Evolutionary conservation across 2,888 invertebrate species (phyloP).

Genomic region (Reticulitermes lucifugus): DNA sequence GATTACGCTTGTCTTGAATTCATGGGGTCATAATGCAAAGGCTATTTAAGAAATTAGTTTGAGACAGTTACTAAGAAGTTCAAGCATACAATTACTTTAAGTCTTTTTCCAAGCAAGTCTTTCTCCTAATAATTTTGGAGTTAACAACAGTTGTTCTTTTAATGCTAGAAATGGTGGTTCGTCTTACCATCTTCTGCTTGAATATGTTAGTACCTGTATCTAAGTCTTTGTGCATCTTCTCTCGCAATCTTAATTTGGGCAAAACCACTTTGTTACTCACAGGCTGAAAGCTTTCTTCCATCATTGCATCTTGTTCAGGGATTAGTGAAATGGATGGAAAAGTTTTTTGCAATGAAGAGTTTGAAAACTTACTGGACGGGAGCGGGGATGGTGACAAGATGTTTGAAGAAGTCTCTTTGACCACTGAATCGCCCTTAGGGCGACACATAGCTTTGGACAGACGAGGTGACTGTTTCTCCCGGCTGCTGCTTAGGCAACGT

Average conservation of each 20-base stretch:
- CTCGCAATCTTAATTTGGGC: constrained; percentile 44
- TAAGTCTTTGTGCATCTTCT: constrained; percentile 33
- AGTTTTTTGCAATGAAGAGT: constrained; percentile 12
- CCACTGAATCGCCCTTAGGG: constrained; percentile 17
- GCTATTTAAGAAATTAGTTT: neutral
- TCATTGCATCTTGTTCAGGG: neutral
- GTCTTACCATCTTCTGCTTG: constrained; percentile 44
- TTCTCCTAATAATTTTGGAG: constrained; percentile 42
- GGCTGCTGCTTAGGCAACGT: constrained; percentile 38
- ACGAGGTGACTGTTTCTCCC: constrained; percentile 39
- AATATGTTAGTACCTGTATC: constrained; percentile 44
- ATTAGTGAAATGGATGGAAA: neutral
- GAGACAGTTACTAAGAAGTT: neutral
- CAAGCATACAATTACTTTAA: constrained; percentile 3
- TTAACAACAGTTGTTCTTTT: constrained; percentile 45
- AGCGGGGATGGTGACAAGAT: constrained; percentile 1
- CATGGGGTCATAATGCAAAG: neutral
- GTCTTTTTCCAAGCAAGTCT: constrained; percentile 35
- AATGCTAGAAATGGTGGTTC: constrained; percentile 46
- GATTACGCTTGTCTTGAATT: neutral
- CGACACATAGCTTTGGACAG: constrained; percentile 40
- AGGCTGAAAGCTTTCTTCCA: constrained; percentile 4
- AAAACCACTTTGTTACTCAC: constrained; percentile 40
- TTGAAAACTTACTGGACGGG: constrained; percentile 26
- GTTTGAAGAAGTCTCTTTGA: neutral